Percentiles rank a stretch among this genome's conserved stretches.
These are phyloP conservation scores for Conops quadrifasciatus DNA, from an alignment of 2,888 invertebrate genomes.

Conservation along the genomic window DNA sequence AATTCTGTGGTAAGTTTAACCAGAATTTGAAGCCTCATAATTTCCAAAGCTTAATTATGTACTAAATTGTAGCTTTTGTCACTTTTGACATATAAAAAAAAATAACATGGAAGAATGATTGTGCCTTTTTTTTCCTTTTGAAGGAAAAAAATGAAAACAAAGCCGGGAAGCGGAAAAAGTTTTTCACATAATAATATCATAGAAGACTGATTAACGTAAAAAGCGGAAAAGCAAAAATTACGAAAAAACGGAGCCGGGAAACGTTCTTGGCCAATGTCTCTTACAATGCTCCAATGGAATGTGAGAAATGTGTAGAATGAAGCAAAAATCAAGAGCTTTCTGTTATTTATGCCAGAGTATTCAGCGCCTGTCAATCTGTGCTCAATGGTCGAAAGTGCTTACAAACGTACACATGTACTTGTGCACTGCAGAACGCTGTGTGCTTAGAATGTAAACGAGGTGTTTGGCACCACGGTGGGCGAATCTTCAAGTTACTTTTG, in stretches of 20 bases:
- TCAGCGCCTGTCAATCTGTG: conserved; percentile 91
- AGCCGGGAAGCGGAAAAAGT: no score
- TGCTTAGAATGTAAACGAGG: conserved; percentile 93
- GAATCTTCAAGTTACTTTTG: conserved; percentile 91
- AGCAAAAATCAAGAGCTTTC: conserved; percentile 94
- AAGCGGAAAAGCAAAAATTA: conserved; percentile 92
- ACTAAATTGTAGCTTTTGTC: no score
- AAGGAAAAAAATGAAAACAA: no score
- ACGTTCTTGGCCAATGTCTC: conserved; percentile 85
- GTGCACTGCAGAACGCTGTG: conserved; percentile 85
- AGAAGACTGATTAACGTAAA: conserved; percentile 95
- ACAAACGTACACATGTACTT: conserved; percentile 88
- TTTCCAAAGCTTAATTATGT: no score
- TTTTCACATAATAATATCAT: conserved; percentile 77
- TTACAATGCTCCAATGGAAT: conserved; percentile 89
- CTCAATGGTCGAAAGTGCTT: conserved; percentile 90
- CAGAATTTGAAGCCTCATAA: no score
- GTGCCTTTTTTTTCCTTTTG: no score
- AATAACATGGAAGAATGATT: no score
- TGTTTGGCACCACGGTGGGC: conserved; percentile 95
- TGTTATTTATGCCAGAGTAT: conserved; percentile 93
- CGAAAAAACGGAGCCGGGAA: conserved; percentile 81
- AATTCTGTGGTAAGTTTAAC: no score
- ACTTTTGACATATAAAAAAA: no score
- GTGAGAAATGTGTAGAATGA: conserved; percentile 80